Percentiles rank a stretch among this genome's conserved stretches.
These are phyloP conservation scores for Columba janthina DNA, from an alignment of 2,113 vertebrate genomes.

Conservation along the genomic window DNA sequence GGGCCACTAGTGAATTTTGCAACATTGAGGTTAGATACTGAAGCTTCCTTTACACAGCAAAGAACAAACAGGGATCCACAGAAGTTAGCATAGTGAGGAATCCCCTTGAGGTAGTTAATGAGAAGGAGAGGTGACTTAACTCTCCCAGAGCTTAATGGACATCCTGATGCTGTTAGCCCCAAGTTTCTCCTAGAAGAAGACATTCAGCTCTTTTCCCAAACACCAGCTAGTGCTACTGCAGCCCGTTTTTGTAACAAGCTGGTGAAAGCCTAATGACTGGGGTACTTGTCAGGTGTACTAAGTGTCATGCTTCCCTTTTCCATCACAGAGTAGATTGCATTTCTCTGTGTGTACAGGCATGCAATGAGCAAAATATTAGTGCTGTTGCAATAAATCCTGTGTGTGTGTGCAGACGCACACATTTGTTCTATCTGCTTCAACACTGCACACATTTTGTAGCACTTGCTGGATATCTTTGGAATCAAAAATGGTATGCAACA, in stretches of 20 bases:
- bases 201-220: background rate
- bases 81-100: background rate
- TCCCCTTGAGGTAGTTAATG: background rate
- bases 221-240: background rate
- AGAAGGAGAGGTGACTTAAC: background rate
- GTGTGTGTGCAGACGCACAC: no score
- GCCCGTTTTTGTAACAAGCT: background rate
- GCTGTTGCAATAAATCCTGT: background rate
- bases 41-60: background rate
- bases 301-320: background rate
- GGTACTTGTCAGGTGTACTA: background rate
- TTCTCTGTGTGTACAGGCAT: background rate
- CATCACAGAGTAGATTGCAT: background rate
- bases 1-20: background rate
- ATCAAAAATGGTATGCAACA: background rate
- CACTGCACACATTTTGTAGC: background rate
- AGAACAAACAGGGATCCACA: background rate
- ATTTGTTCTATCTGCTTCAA: background rate
- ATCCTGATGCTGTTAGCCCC: background rate
- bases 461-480: background rate
- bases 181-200: background rate
- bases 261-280: background rate
- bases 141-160: background rate
- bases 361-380: background rate
- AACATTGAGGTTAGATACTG: background rate